These are phyloP conservation scores for Trisateles emortualis DNA, from an alignment of 2,888 invertebrate genomes.

Conservation along the genomic window DNA sequence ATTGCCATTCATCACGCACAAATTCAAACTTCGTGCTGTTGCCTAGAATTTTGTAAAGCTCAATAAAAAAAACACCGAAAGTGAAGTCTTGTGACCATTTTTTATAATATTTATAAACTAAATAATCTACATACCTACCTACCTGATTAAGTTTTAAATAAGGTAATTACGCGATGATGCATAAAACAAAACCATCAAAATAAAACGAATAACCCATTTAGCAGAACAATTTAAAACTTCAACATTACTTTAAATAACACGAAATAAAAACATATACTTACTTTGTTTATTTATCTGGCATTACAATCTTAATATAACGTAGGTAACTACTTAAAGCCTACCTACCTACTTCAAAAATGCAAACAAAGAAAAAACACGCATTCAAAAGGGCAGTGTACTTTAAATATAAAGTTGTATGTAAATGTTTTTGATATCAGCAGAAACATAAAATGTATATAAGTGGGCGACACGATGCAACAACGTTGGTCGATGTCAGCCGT, in stretches of 20 bases:
- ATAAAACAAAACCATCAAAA: no score
- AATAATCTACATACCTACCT: no score
- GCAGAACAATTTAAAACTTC: not conserved
- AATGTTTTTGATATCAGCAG: constrained; percentile 59
- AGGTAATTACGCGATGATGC: no score
- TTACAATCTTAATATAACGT: constrained; percentile 13
- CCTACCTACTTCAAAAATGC: not conserved
- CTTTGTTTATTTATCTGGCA: constrained; percentile 1
- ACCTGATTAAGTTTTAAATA: no score
- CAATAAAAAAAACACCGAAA: no score
- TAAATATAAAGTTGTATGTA: constrained; percentile 51
- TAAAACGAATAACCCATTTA: no score
- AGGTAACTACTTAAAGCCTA: constrained; percentile 6
- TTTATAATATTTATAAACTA: no score
- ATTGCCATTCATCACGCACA: no score
- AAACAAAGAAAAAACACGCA: constrained; percentile 21
- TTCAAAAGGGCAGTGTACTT: constrained; percentile 44
- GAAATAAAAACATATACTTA: not conserved
- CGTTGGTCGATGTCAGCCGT: constrained; percentile 46
- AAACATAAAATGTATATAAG: constrained; percentile 58
- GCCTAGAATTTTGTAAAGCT: no score
- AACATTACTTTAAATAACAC: not conserved
- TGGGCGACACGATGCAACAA: constrained; percentile 37
- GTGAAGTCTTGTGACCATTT: no score
- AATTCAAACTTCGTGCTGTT: no score